phyloP scores from a whole-genome alignment of 1,140 invertebrate genomes.

The silkworm (Bombyx mori) region DNA sequence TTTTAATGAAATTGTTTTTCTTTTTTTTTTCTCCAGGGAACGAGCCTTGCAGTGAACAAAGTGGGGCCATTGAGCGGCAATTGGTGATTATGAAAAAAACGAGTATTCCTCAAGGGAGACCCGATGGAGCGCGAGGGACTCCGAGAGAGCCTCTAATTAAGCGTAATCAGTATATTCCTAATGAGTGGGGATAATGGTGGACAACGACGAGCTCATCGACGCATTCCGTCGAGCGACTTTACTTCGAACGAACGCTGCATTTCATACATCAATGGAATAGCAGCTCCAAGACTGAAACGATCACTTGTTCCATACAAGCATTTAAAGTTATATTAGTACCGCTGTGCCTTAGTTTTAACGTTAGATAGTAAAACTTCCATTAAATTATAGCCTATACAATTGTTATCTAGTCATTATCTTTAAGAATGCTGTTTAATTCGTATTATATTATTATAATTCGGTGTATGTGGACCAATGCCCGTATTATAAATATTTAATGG shows the following conservation, averaged over 20 bases:
- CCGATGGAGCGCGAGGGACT: conserved; percentile 51
- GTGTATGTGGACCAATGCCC: neutral
- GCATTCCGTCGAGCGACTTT: conserved; percentile 55
- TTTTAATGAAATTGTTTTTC: conserved; percentile 1
- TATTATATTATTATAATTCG: conserved; percentile 2
- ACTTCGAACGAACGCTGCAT: conserved; percentile 51
- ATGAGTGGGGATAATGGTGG: conserved; percentile 66
- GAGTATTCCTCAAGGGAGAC: conserved; percentile 54
- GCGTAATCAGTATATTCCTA: conserved; percentile 70
- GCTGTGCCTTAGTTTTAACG: conserved; percentile 61
- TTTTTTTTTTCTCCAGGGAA: conserved; percentile 42
- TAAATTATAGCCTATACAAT: conserved; percentile 40
- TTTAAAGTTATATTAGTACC: conserved; percentile 51
- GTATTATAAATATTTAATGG: too few relatives aligned
- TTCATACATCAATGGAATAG: conserved; percentile 55
- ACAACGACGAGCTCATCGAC: conserved; percentile 64
- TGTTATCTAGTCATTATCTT: conserved; percentile 64
- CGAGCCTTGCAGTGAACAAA: conserved; percentile 58
- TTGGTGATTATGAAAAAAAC: conserved; percentile 62
- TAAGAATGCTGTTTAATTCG: conserved; percentile 30
- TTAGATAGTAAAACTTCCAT: conserved; percentile 46
- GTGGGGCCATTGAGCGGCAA: conserved; percentile 51
- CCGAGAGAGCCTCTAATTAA: conserved; percentile 65
- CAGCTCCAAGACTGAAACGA: conserved; percentile 56
- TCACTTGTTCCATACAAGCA: conserved; percentile 56